Evolutionary conservation across 2,888 invertebrate species (phyloP).

Genomic region (Pterostichus madidus): DNA sequence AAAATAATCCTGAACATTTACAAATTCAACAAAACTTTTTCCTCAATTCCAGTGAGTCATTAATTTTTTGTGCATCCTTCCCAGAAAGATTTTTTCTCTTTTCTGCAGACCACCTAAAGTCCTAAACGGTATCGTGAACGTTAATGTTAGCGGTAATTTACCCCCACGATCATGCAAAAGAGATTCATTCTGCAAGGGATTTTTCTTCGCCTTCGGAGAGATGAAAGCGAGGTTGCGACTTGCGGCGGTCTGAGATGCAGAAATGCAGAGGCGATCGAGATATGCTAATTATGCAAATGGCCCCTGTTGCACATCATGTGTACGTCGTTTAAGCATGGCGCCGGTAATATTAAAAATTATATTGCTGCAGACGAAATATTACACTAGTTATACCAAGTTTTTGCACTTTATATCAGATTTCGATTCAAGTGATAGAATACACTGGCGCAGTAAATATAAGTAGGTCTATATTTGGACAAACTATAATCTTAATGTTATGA

Average conservation of each 20-base stretch:
- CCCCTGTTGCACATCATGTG: constrained; percentile 22
- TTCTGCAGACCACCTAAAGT: constrained; percentile 20
- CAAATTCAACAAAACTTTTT: constrained; percentile 31
- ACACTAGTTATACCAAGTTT: neutral
- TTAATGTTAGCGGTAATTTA: constrained; percentile 1
- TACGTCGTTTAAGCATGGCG: constrained; percentile 13
- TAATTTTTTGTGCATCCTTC: constrained; percentile 41
- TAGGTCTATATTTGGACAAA: no score
- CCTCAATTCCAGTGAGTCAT: constrained; percentile 23
- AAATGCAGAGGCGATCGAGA: constrained; percentile 45
- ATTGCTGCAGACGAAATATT: constrained; percentile 2
- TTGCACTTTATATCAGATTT: neutral
- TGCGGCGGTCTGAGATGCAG: neutral
- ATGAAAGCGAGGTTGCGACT: neutral
- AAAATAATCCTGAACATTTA: constrained; percentile 23
- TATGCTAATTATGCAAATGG: constrained; percentile 49
- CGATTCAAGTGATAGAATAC: neutral
- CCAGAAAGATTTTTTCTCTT: constrained; percentile 15
- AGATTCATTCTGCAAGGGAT: constrained; percentile 1
- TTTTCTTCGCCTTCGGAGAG: neutral
- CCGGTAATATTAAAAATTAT: constrained; percentile 1
- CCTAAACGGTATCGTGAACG: neutral
- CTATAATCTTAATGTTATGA: no score
- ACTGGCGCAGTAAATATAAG: no score
- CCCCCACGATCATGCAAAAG: neutral